Base-by-base conservation (phyloP, 2,888 invertebrate species). In the Eristalinus aeneus region DNA sequence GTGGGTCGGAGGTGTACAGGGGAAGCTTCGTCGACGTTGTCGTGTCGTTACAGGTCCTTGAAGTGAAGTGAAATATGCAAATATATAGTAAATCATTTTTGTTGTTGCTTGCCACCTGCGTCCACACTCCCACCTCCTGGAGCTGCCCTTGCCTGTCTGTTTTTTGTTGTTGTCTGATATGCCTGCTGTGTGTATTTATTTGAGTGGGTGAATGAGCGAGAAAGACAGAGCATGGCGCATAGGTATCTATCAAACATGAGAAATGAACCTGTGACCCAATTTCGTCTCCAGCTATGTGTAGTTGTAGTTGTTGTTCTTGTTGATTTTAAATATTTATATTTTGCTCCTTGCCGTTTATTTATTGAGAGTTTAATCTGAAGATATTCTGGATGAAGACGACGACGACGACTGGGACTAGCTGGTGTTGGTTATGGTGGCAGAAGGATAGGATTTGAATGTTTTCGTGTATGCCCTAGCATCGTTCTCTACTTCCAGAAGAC, bases 321-420 rank as follows among this genome's bases (percentile, higher is more conserved):
- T 77, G 81, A 82, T 78, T 78, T 86, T 69, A 86, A 86, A 86
- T 86, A 86, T 86, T 86, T 86, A 86, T 82, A 75, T 85, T 72
- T 74, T 74, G 69, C 78, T 82, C 77, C 78, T 86, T 82, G 78
- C 53, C 65, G 82, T 69, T 86, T 82, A 86, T 86, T 86, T 86
- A 86, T 86, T 86, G 86, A 82, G 86, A 86, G 82, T 78, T 86
- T 86, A 86, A 86, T 86, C 86, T 86, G 69, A 86, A 77, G 81
- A 86, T 86, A 86, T 86, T 64, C 81, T 58, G 46, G 64, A 56
- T 73, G 73, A 69, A 32, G 64, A 54, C 34, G n/a, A 5, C 56
- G 68, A 73, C 27, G 67, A 46, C 53, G 10, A 5, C 27, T 27
- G 27, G 27, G 27, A 27, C 27, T 54, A 53, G 16, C 56, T 46